Base-by-base conservation (phyloP, 2,888 invertebrate species). In the Micropterix aruncella region DNA sequence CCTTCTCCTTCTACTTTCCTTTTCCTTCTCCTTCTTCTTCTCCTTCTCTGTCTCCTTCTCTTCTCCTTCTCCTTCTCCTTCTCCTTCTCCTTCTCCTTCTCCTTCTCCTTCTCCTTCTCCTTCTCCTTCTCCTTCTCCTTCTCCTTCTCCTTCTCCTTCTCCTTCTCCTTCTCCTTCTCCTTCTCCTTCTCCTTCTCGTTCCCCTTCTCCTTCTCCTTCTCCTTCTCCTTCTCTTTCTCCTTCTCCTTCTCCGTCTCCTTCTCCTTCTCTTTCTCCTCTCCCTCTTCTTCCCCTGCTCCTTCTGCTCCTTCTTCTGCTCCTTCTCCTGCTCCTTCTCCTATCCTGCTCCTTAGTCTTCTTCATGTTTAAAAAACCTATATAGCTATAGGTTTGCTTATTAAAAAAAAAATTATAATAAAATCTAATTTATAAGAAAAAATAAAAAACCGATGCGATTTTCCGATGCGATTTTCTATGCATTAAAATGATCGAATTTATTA, bases 81-180 rank as follows among this genome's bases (percentile, higher is more conserved):
- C n/a, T 16, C 14, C 9, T 18, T 45, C 14, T 7, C 19, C 43
- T 18, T 14, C 12, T 16, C n/a, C 5, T 18, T 45, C 47, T 52
- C 53, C 43, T 54, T 53, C 47, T 57, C 54, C 43, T 53, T 52
- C 44, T 55, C 54, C 45, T 52, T 52, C 45, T 54, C 48, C 48
- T 54, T 52, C 38, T 47, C 46, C 40, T 47, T 40, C 42, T 38
- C 15, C 40, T 41, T 38, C 41, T 53, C 52, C 40, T 50, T 52
- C 41, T 54, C 54, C 41, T 53, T 53, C 19, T 51, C 54, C 17
- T 51, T 52, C 40, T 52, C n/a, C n/a, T n/a, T n/a, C n/a, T n/a
- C n/a, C n/a, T n/a, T n/a, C n/a, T n/a, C 52, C 45, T 52, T 54
- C 16, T 45, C 49, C 44, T 50, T 52, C 18, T 48, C 44, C 40